Base-by-base conservation (phyloP, 2,888 invertebrate genomes). In the Lycia hirtaria region DNA sequence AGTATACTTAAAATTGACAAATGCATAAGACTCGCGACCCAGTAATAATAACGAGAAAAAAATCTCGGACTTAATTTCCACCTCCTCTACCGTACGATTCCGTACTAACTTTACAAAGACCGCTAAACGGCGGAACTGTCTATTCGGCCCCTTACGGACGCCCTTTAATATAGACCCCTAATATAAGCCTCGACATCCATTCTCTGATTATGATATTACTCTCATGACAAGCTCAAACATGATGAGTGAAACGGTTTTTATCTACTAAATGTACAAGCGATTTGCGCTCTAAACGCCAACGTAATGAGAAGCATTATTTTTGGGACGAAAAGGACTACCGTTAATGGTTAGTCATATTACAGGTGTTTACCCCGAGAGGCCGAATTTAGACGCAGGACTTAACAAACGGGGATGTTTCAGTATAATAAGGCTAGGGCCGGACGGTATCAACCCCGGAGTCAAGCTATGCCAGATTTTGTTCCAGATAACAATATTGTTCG, bases 301-400 rank as follows among this genome's bases (percentile, higher is more conserved):
- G 72, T 75, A 78, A 80, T 78, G 75, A 73, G 70, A 69, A 68
- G 70, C 72, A 75, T 78, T 75, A 77, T 78, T 64, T 56, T 60
- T 62, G 62, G 68, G 70, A 76, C 79, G 78, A 80, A 84, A 84
- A 82, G 76, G 74, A 67, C 77, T 73, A 73, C 69, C 70, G 68
- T 79, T 82, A 83, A 84, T 83, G 76, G 71, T 68, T 58, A 62
- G 70, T 71, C 76, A 73, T 80, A 79, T 74, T 73, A 68, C 67
- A 63, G 74, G 77, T 76, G 67, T 77, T 82, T 78, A 73, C 72
- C 73, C 72, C 74, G 74, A 75, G 75, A 76, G 76, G 74, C 62
- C 63, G 69, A 78, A 76, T 75, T 77, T 76, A 75, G 65, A 71
- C 67, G 68, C 57, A 58, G 56, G 60, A 67, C 55, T 63, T 30